A percentile compares a stretch with the other conserved stretches of the same genome.
phyloP scores from a whole-genome alignment of 1,140 invertebrate species.

The Acromyrmex echinatior region DNA sequence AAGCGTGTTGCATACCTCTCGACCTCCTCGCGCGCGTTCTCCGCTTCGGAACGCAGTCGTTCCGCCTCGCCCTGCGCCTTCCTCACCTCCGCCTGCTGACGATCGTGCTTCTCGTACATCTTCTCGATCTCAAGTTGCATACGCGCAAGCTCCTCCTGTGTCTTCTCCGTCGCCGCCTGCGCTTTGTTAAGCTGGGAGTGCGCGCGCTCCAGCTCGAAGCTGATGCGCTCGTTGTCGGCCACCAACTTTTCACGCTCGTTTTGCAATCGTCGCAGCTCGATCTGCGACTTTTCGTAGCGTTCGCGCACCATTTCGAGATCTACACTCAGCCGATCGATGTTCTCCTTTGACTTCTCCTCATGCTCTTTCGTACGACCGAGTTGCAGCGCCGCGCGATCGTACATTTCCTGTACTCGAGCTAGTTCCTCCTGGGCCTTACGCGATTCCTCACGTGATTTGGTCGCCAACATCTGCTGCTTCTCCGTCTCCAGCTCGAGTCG shows the following conservation, averaged over 20 bases:
- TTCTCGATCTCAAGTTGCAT: slow-evolving; percentile 96
- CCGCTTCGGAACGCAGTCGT: slow-evolving; percentile 90
- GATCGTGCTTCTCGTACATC: slow-evolving; percentile 96
- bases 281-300: slow-evolving; percentile 95
- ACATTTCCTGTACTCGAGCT: slow-evolving; percentile 94
- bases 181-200: slow-evolving; percentile 94
- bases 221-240: slow-evolving; percentile 93
- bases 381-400: slow-evolving; percentile 94
- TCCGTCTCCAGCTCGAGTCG: slow-evolving; percentile 94
- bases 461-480: slow-evolving; percentile 92
- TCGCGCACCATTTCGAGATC: slow-evolving; percentile 96
- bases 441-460: slow-evolving; percentile 94
- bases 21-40: slow-evolving; percentile 90
- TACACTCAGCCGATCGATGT: slow-evolving; percentile 92
- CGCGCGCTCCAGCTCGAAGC: slow-evolving; percentile 94
- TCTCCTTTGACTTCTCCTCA: slow-evolving; percentile 96
- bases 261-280: slow-evolving; percentile 93
- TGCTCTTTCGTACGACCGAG: slow-evolving; percentile 94
- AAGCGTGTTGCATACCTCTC: slow-evolving; percentile 92
- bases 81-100: slow-evolving; percentile 93
- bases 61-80: slow-evolving; percentile 93
- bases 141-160: slow-evolving; percentile 95
- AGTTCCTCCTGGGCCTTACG: slow-evolving; percentile 95
- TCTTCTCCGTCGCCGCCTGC: slow-evolving; percentile 94
- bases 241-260: slow-evolving; percentile 95